These are phyloP conservation scores for Pelobates fuscus DNA, from an alignment of 2,113 vertebrate species.

Conservation along the genomic window DNA sequence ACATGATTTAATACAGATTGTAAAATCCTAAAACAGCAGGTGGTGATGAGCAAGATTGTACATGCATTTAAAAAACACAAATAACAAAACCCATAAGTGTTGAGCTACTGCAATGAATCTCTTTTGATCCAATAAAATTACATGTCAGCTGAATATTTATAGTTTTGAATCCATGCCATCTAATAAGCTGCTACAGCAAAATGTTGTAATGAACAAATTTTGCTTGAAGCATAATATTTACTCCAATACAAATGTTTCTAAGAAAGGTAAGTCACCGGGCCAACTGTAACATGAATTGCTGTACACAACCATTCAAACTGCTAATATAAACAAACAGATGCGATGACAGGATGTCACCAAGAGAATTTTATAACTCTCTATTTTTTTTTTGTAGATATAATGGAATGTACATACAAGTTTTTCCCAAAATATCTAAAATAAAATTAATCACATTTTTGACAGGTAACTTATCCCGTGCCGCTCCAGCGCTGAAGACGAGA, in stretches of 20 bases:
- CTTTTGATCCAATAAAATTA: conserved; percentile 61
- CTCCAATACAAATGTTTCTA: conserved; percentile 40
- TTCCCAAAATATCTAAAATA: conserved; percentile 57
- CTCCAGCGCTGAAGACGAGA: conserved; percentile 62
- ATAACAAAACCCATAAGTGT: conserved; percentile 57
- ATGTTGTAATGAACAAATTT: conserved; percentile 45
- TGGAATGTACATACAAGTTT: conserved; percentile 44
- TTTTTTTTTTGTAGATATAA: conserved; percentile 27
- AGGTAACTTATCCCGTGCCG: conserved; percentile 64
- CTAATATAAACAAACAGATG: conserved; percentile 37
- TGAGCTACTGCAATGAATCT: conserved; percentile 56
- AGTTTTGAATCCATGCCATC: conserved; percentile 15
- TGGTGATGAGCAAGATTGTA: conserved; percentile 59
- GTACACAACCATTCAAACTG: conserved; percentile 21
- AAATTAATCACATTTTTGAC: conserved; percentile 68
- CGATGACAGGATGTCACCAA: conserved; percentile 41
- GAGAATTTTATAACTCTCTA: conserved; percentile 32
- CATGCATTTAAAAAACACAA: conserved; percentile 62
- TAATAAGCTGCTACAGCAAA: conserved; percentile 50
- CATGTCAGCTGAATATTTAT: conserved; percentile 59
- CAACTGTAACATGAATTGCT: conserved; percentile 20
- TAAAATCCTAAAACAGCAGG: conserved; percentile 64
- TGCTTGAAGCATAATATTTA: conserved; percentile 25
- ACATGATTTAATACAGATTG: conserved; percentile 53
- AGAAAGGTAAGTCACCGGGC: conserved; percentile 35